Percentiles rank a stretch among this genome's conserved stretches.
These are phyloP conservation scores for Microcebus tavaratra DNA, from an alignment of 2,113 vertebrate genomes.

Conservation along the genomic window DNA sequence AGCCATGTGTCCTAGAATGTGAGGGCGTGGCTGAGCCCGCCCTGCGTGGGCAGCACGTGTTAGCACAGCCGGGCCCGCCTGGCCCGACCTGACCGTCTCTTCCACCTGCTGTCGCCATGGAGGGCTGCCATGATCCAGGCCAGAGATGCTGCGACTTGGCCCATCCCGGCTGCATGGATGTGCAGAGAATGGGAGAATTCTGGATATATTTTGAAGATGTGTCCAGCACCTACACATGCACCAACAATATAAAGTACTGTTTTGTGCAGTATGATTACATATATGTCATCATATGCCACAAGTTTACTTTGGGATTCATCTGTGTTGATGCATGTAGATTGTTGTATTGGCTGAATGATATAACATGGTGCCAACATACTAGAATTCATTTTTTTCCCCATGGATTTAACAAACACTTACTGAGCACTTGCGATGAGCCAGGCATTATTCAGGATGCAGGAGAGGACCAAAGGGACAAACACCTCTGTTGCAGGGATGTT, in stretches of 20 bases:
- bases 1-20: not conserved
- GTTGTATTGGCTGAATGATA: not conserved
- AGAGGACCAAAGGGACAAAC: not conserved
- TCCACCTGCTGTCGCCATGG: no score
- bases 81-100: not conserved
- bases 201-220: not conserved
- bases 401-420: no score
- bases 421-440: not conserved
- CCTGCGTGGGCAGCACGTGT: not conserved
- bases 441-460: not conserved
- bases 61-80: no score
- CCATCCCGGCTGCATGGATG: rapidly evolving
- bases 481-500: no score
- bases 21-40: not conserved
- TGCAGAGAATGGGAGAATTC: no score
- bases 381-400: not conserved
- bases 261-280: not conserved
- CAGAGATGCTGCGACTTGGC: not conserved
- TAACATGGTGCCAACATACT: not conserved
- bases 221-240: not conserved
- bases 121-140: no score
- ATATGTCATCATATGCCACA: not conserved
- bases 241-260: no score
- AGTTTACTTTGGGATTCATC: not conserved
- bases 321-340: not conserved